These are phyloP conservation scores for Drosophila austrosaltans DNA, from an alignment of 2,888 invertebrate genomes.

Conservation along the genomic window DNA sequence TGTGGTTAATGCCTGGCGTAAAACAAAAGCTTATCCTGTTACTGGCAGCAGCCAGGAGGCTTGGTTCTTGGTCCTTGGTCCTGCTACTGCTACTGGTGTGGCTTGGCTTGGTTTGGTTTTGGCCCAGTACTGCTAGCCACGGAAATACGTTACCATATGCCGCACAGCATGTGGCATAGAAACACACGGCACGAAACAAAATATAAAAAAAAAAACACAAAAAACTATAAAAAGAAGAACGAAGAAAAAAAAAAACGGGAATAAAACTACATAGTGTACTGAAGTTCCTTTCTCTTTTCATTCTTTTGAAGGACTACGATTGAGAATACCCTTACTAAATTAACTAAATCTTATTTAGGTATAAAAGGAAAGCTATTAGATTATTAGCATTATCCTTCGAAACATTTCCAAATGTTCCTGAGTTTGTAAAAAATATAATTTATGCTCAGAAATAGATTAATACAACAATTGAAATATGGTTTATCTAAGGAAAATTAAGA, in stretches of 20 bases:
- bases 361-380: too few species aligned
- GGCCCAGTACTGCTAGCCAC: conserved; percentile 52
- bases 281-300: conserved; percentile 1
- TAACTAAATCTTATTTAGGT: background rate
- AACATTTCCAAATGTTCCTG: too few species aligned
- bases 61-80: conserved; percentile 6
- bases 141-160: conserved; percentile 74
- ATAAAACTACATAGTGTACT: conserved; percentile 6
- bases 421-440: too few species aligned
- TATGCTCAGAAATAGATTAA: too few species aligned
- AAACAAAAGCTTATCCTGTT: conserved; percentile 78
- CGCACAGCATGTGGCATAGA: conserved; percentile 72
- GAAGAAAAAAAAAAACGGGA: background rate
- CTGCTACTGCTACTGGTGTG: conserved; percentile 29
- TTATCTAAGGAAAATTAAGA: too few species aligned
- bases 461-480: too few species aligned
- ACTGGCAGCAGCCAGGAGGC: conserved; percentile 46
- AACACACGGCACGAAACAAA: conserved; percentile 17
- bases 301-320: background rate
- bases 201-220: background rate
- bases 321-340: background rate
- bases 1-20: conserved; percentile 78
- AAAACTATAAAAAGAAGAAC: background rate
- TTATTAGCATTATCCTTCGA: too few species aligned
- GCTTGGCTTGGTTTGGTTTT: conserved; percentile 33